Evolutionary conservation across 1,140 invertebrate genomes (phyloP).

Genomic region (Diprion similis): DNA sequence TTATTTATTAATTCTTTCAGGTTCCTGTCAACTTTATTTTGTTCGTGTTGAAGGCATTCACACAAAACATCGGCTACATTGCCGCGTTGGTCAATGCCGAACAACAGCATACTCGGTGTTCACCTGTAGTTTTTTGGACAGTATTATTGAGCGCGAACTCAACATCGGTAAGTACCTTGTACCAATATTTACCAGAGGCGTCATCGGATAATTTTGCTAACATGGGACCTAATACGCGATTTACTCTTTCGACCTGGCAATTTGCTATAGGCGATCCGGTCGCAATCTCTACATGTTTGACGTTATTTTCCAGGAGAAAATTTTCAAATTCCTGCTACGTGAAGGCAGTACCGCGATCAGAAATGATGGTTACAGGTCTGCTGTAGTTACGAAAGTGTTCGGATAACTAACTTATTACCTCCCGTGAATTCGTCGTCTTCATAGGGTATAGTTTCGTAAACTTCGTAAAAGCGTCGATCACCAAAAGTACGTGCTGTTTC

Average conservation of each 20-base stretch:
- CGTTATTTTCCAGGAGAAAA: conserved; percentile 23
- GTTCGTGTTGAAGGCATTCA: not conserved
- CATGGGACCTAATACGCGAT: conserved; percentile 33
- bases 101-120: conserved; percentile 30
- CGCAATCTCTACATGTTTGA: conserved; percentile 25
- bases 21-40: not conserved
- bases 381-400: conserved; percentile 27
- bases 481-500: conserved; percentile 38
- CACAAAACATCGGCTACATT: too few relatives aligned
- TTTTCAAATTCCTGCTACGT: conserved; percentile 26
- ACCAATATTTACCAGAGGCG: conserved; percentile 28
- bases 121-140: conserved; percentile 22
- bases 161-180: conserved; percentile 26
- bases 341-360: conserved; percentile 31
- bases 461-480: conserved; percentile 41
- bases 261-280: conserved; percentile 25
- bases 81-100: conserved; percentile 30
- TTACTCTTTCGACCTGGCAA: conserved; percentile 21
- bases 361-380: conserved; percentile 20
- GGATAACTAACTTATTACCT: conserved; percentile 23
- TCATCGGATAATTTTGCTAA: conserved; percentile 29
- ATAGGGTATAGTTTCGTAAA: conserved; percentile 27
- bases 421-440: conserved; percentile 23
- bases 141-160: conserved; percentile 40
- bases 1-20: not conserved